phyloP scores from a whole-genome alignment of 92 coral and sea anemone species.

The Hydrozoanthus gracilis region DNA sequence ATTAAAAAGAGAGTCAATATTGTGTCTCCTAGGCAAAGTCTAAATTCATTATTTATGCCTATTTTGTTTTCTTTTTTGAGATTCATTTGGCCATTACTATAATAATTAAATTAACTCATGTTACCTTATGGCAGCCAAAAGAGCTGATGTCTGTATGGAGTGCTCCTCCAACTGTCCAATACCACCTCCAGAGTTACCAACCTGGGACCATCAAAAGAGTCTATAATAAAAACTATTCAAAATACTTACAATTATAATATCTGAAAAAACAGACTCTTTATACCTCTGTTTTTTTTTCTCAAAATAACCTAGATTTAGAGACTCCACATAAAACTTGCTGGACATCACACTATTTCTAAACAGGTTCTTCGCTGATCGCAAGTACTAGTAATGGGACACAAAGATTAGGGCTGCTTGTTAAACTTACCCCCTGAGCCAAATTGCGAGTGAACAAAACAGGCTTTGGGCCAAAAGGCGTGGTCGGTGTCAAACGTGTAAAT shows the following conservation, averaged over 20 bases:
- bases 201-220: neutral
- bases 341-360: too few species aligned
- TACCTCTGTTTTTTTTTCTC: too few species aligned
- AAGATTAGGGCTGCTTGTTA: neutral
- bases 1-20: too few species aligned
- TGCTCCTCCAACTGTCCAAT: constrained; percentile 67
- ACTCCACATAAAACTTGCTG: too few species aligned
- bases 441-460: constrained; percentile 92
- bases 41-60: too few species aligned
- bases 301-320: too few species aligned
- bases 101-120: too few species aligned
- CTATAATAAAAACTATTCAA: neutral
- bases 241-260: neutral
- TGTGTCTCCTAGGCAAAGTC: too few species aligned
- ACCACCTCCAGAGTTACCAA: neutral
- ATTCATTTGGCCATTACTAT: too few species aligned
- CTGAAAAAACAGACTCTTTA: neutral
- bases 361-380: too few species aligned
- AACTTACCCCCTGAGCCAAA: constrained; percentile 51
- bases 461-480: constrained; percentile 98
- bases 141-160: constrained; percentile 76
- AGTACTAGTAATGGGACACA: neutral
- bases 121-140: constrained; percentile 88
- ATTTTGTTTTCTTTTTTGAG: too few species aligned
- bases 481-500: constrained; percentile 86